Evolutionary conservation across 1,140 invertebrate species (phyloP), one percentile per base, ranked within the genome.

Genomic region (Oreohelix idahoensis): DNA sequence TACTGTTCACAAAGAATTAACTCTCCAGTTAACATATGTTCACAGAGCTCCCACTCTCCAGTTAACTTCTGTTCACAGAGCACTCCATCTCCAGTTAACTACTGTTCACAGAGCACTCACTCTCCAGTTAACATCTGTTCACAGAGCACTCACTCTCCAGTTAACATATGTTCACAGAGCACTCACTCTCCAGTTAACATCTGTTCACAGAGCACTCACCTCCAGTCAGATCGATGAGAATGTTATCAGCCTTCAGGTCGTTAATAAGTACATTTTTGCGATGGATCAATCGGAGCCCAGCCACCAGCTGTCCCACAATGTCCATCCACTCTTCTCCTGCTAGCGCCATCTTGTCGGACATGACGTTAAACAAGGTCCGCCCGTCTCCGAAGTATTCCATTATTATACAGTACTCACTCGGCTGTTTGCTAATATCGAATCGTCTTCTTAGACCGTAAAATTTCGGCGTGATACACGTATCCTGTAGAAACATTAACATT

Each of bases 241-340:
- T 81, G 42, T 86, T 86, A 49, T 86, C 83, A 0, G 79, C 84
- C 70, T 86, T 86, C 26, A 86, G 83, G 42, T 86, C 85, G 49
- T 86, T 86, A 36, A 84, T 74, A 8, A 86, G 79, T 23, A 86
- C 79, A 53, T 84, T 77, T 36, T 73, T 76, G 13, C 79, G 69
- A 74, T 86, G 85, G 32, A 86, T 82, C 32, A 84, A 45, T 20
- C 80, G 36, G 2, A 86, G 80, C 38, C 85, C 85, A 13, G 77
- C 75, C 63, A 82, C 83, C 66, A 86, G 76, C 63, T 86, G 80
- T 35, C 84, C 82, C 8, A 79, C 81, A 29, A 85, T 51, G 73
- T 85, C 84, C 77, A 80, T 81, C 84, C 84, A 85, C 71, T 63
- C 58, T 17, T 77, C 39, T 23, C 81, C 17, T 5, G 20, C 17